Evolutionary conservation across 2,113 vertebrate genomes (phyloP).

Genomic region (Setophaga coronata): DNA sequence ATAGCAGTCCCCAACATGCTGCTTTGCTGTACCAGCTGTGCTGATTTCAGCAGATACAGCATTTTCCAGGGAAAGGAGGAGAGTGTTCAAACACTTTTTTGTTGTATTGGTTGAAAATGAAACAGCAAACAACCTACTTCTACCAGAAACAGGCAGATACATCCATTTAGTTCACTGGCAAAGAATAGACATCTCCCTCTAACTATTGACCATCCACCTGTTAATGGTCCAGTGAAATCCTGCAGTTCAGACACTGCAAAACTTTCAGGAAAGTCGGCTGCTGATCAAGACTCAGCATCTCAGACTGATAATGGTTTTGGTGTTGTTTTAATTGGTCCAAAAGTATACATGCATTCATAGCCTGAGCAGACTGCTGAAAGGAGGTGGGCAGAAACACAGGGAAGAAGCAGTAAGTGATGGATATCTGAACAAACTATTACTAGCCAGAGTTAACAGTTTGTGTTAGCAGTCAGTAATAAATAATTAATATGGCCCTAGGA

Average conservation of each 20-base stretch:
- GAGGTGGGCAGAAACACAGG: not conserved
- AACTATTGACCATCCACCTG: not conserved
- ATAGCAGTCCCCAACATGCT: not conserved
- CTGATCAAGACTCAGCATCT: not conserved
- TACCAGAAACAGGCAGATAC: not conserved
- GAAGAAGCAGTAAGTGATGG: not conserved
- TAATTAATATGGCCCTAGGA: conserved; percentile 78
- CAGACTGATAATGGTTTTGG: not conserved
- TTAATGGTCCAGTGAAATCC: not conserved
- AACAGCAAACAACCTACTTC: not conserved
- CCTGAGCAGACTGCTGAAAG: rapidly evolving
- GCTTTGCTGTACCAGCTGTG: not conserved
- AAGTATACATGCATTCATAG: not conserved
- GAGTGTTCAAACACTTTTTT: not conserved
- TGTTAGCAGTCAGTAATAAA: conserved; percentile 73
- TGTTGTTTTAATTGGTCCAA: not conserved
- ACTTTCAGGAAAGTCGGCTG: not conserved
- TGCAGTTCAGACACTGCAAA: not conserved
- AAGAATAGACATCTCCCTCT: not conserved
- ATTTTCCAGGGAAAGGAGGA: not conserved
- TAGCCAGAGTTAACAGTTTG: conserved; percentile 71
- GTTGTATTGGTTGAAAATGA: not conserved
- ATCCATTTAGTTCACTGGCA: not conserved
- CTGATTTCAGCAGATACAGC: conserved; percentile 31
- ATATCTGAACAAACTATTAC: conserved; percentile 49